Evolutionary conservation across 2,113 vertebrate species (phyloP).

Genomic region (Physeter macrocephalus): DNA sequence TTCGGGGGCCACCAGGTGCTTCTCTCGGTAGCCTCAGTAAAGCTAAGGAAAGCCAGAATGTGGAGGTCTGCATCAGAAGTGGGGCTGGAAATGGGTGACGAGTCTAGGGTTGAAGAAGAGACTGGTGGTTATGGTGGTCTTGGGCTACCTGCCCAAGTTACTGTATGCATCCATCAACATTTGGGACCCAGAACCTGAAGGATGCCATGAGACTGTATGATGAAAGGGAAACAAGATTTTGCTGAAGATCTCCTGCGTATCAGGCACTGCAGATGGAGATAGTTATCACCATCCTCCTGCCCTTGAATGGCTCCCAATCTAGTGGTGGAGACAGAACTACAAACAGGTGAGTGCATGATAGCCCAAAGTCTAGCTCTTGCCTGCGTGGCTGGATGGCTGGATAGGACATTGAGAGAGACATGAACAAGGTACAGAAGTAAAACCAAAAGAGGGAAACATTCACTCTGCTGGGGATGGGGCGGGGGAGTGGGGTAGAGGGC

Average conservation of each 20-base stretch:
- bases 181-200: not conserved
- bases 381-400: not conserved
- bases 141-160: not conserved
- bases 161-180: accelerated
- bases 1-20: not conserved
- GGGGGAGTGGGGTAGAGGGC: too few relatives aligned
- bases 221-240: not conserved
- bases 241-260: not conserved
- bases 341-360: too few relatives aligned
- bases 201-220: accelerated
- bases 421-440: not conserved
- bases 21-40: not conserved
- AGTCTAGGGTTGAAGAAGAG: not conserved
- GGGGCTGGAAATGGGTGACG: not conserved
- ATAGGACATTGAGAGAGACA: not conserved
- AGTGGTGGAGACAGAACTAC: not conserved
- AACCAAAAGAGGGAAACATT: not conserved
- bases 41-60: not conserved
- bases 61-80: not conserved
- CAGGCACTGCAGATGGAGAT: not conserved
- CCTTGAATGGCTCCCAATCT: not conserved
- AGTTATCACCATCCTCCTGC: accelerated
- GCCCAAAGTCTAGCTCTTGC: not conserved
- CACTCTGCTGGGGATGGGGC: accelerated
- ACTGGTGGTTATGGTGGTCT: not conserved